Percentiles rank a stretch among this genome's conserved stretches.
Evolutionary conservation across 2,797 vertebrate genomes (phyloP).

Genomic region (Channa striata): DNA sequence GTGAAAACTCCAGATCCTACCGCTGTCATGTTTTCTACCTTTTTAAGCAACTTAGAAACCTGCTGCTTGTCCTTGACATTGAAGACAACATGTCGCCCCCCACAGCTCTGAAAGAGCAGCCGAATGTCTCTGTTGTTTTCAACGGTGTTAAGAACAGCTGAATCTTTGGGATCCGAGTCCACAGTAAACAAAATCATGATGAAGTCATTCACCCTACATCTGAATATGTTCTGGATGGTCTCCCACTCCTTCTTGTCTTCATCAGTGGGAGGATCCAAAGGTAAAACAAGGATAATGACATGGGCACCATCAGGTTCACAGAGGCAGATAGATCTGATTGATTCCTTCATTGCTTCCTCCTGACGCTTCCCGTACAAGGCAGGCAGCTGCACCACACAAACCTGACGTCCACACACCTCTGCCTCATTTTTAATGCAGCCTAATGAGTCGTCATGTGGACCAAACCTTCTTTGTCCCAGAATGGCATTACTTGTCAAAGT

Average conservation of each 20-base stretch:
- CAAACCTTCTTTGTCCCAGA: conserved; percentile 8
- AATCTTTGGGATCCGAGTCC: not conserved
- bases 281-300: conserved; percentile 55
- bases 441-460: not conserved
- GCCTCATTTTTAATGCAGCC: conserved; percentile 18
- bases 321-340: not conserved
- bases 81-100: conserved; percentile 1
- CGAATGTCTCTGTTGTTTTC: not conserved
- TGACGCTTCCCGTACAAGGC: conserved; percentile 22
- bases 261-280: conserved; percentile 25
- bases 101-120: conserved; percentile 27
- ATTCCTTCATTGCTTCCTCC: not conserved
- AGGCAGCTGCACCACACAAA: conserved; percentile 48
- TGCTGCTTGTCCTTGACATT: conserved; percentile 18
- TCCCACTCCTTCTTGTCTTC: conserved; percentile 59
- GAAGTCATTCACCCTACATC: conserved; percentile 9
- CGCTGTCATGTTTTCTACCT: conserved; percentile 23
- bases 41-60: not conserved
- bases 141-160: conserved; percentile 15
- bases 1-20: not conserved
- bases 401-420: conserved; percentile 12
- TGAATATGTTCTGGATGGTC: conserved; percentile 45
- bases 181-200: conserved; percentile 51
- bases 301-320: conserved; percentile 43
- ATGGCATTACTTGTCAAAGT: not conserved